Evolutionary conservation across 2,797 vertebrate genomes (phyloP), one percentile per base, ranked within the genome.

Genomic region (Apogon hyalosoma): DNA sequence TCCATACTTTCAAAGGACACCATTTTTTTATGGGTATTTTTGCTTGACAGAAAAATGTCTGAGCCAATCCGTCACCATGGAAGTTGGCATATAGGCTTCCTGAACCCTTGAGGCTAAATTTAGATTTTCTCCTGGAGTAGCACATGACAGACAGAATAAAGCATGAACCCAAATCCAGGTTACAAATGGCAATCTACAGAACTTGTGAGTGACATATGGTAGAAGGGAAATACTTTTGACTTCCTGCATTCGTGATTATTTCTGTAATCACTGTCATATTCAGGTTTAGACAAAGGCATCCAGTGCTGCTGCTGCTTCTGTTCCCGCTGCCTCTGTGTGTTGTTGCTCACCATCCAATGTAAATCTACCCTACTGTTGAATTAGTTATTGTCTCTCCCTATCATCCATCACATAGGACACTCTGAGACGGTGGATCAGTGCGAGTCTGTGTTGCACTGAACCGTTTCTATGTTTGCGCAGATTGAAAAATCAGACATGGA

Each of bases 331-430:
- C 2, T 51, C 16, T 28, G 21, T 50, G 24, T 63, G 43, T 55
- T 36, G 56, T 38, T 33, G 46, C 38, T 61, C 42, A 4, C 60
- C 70, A 59, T 65, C 77, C 78, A 83, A 83, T 88, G 86, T 84
- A 84, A 79, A 90, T 87, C 77, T 72, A 67, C 60, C 80, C 75
- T 72, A 69, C 63, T 82, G 80, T 84, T 86, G 78, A 77, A 86
- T 85, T 79, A 82, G 81, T 84, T 68, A 83, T 79, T 81, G 67
- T 71, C 63, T 48, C 56, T 49, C 56, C 40, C 66, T 74, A 67
- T 75, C 79, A 86, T 85, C 81, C 84, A 83, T 85, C 87, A 78
- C 69, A 12, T 72, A 61, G 69, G 59, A 73, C 79, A 42, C 59
- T 33, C 46, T 21, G 80, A 65, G 76, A 63, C 69, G 63, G 66